Conservation (phyloP, 2,113 vertebrate genomes). For the Camelus dromedarius region DNA sequence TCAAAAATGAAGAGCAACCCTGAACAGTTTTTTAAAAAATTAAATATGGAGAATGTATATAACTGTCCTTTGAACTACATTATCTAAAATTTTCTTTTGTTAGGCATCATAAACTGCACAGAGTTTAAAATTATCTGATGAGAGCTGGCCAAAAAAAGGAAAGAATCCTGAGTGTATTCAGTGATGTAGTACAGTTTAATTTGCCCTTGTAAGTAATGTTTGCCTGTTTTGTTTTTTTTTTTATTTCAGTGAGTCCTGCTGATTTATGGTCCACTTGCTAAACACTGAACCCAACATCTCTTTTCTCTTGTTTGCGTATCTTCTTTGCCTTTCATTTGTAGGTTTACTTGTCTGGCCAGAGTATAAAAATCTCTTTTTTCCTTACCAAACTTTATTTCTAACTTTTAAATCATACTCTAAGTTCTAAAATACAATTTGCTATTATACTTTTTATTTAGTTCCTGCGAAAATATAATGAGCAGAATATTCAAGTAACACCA, state of each 20-base stretch:
- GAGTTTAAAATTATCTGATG: background rate
- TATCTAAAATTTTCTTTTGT: conserved; percentile 19
- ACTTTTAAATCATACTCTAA: background rate
- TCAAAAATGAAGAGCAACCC: background rate
- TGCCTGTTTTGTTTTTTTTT: background rate
- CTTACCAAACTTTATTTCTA: background rate
- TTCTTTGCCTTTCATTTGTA: background rate
- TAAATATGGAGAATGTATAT: background rate
- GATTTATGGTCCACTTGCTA: background rate
- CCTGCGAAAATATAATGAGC: conserved; percentile 4
- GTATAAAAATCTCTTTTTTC: background rate
- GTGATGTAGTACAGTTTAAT: background rate
- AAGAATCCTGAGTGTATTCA: background rate
- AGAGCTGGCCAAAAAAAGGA: background rate
- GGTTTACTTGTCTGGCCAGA: background rate
- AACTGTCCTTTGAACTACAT: background rate
- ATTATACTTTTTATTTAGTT: background rate
- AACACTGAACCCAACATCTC: background rate
- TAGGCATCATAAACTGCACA: background rate
- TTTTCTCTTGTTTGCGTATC: background rate
- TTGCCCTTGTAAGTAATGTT: background rate
- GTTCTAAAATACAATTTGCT: background rate
- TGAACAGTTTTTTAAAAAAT: background rate
- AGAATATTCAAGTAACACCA: background rate
- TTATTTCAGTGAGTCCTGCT: background rate